Evolutionary conservation across 2,888 invertebrate species (phyloP).

Genomic region (Orthosia incerta): DNA sequence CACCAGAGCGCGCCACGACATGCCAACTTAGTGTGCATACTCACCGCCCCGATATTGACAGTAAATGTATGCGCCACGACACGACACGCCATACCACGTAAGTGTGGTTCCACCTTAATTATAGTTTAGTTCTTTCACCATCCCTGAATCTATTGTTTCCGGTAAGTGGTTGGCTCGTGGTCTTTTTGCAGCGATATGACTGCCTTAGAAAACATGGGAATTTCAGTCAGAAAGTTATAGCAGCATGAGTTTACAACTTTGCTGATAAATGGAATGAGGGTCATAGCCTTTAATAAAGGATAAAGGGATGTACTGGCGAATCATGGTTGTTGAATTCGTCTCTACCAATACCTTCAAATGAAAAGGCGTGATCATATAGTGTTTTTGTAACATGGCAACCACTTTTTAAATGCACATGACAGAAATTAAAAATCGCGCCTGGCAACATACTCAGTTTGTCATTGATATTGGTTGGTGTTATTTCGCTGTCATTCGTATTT

Average conservation of each 20-base stretch:
- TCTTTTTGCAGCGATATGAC: not conserved
- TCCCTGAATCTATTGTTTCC: too few relatives aligned
- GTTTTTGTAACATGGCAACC: not conserved
- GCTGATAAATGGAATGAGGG: not conserved
- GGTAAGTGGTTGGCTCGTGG: too few relatives aligned
- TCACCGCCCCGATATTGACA: too few relatives aligned
- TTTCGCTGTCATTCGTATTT: conserved; percentile 59
- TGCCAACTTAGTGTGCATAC: too few relatives aligned
- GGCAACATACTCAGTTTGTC: conserved; percentile 47
- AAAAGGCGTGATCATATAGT: not conserved
- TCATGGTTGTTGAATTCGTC: not conserved
- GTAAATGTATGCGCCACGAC: too few relatives aligned
- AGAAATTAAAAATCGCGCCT: conserved; percentile 1
- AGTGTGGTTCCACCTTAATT: too few relatives aligned
- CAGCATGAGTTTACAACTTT: not conserved
- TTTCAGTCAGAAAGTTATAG: too few relatives aligned
- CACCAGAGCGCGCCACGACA: too few relatives aligned
- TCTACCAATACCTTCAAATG: not conserved
- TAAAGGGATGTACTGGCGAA: not conserved
- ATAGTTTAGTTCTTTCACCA: too few relatives aligned
- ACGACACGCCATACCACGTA: too few relatives aligned
- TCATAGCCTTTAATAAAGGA: not conserved
- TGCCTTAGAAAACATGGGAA: not conserved
- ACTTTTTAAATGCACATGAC: conserved; percentile 12
- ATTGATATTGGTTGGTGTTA: conserved; percentile 55